Conservation (phyloP, 2,113 vertebrate genomes). For the Heliornis fulica region DNA sequence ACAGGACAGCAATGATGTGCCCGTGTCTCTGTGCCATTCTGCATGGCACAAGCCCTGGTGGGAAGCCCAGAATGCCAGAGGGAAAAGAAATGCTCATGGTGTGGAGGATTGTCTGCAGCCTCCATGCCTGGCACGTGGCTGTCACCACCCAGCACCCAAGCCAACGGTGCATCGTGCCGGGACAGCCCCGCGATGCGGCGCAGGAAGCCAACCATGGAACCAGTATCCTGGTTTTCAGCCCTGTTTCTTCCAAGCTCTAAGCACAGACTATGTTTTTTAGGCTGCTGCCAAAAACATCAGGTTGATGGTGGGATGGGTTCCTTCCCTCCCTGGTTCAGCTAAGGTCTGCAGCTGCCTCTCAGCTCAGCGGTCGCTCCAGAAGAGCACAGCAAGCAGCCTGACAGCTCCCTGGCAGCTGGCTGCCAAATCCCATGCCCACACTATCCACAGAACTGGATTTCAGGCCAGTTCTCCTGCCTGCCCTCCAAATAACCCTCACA, state of each 20-base stretch:
- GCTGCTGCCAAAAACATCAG: background rate
- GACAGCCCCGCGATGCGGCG: background rate
- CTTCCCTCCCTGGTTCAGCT: background rate
- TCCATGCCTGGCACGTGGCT: fast-evolving
- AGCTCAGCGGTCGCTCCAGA: background rate
- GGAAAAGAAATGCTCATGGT: background rate
- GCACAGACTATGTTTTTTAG: background rate
- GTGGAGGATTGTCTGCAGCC: background rate
- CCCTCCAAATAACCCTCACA: background rate
- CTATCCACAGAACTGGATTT: background rate
- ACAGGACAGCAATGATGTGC: fast-evolving
- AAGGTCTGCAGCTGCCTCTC: background rate
- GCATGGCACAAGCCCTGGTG: background rate
- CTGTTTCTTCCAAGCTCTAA: background rate
- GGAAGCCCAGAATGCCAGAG: background rate
- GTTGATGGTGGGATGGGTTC: background rate
- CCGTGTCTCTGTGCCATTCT: background rate
- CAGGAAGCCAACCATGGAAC: background rate
- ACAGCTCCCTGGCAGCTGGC: background rate
- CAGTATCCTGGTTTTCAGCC: background rate
- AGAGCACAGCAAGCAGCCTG: background rate
- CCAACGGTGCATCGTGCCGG: background rate
- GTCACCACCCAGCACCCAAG: background rate
- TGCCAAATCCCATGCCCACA: background rate
- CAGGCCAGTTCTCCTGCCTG: background rate